phyloP scores from a whole-genome alignment of 1,140 invertebrate species.

The Andricus grossulariae region DNA sequence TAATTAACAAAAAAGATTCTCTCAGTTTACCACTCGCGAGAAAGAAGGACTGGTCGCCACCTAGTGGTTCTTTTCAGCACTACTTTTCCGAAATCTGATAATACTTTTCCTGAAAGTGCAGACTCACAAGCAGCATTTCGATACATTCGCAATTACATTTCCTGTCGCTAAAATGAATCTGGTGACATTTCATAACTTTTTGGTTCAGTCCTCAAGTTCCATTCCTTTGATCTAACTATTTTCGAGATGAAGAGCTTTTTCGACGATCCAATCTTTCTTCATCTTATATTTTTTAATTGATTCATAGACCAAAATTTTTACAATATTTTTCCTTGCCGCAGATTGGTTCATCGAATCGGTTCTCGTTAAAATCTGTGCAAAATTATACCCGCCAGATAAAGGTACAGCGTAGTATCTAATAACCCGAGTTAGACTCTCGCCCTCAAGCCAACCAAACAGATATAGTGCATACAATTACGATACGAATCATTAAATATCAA shows the following conservation, averaged over 20 bases:
- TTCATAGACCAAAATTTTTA: neutral
- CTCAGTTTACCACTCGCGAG: too few species aligned
- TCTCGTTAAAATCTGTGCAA: neutral
- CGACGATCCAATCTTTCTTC: neutral
- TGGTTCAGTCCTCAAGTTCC: neutral
- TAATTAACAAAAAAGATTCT: neutral
- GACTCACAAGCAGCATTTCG: constrained; percentile 29
- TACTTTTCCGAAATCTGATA: too few species aligned
- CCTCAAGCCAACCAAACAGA: constrained; percentile 77
- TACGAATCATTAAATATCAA: constrained; percentile 77
- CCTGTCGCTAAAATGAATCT: neutral
- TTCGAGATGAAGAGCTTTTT: neutral
- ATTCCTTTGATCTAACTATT: neutral
- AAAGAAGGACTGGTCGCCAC: too few species aligned
- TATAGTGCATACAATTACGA: constrained; percentile 76
- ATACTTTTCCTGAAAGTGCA: neutral
- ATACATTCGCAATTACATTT: constrained; percentile 4
- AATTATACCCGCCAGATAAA: constrained; percentile 70
- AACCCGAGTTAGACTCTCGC: constrained; percentile 77
- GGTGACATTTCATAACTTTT: neutral
- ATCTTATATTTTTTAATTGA: too few species aligned
- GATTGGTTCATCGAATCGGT: neutral
- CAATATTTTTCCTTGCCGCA: neutral
- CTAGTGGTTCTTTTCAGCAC: too few species aligned
- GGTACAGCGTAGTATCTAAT: constrained; percentile 77